A percentile compares a stretch with the other conserved stretches of the same genome.
phyloP scores from a whole-genome alignment of 2,113 vertebrate genomes.

The Agelaius tricolor region DNA sequence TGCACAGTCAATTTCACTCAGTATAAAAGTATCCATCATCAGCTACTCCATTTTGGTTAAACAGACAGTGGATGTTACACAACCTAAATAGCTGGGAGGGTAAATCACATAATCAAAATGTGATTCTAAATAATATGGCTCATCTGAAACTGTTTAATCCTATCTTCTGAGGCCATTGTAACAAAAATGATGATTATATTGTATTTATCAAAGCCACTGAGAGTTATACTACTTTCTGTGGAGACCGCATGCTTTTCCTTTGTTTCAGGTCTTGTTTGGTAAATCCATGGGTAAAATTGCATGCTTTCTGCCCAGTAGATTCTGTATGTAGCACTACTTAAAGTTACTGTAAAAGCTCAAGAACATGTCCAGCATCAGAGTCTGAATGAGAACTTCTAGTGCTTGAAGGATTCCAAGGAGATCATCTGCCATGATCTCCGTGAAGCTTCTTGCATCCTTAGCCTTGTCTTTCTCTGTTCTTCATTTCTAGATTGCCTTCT shows the following conservation, averaged over 20 bases:
- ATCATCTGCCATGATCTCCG: background rate
- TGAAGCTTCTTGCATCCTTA: background rate
- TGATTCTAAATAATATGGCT: background rate
- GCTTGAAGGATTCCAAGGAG: background rate
- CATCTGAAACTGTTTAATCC: background rate
- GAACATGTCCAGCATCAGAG: background rate
- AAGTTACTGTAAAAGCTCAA: background rate
- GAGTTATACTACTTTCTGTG: background rate
- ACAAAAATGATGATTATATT: background rate
- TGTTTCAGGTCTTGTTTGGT: background rate
- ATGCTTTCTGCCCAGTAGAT: background rate
- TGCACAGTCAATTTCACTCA: constrained; percentile 1
- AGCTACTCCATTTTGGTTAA: background rate
- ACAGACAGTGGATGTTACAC: background rate
- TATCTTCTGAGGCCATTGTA: background rate
- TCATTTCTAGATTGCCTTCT: background rate
- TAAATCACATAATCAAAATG: background rate
- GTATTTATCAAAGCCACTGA: background rate
- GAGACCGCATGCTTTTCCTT: background rate
- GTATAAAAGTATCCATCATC: background rate
- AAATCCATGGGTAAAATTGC: background rate
- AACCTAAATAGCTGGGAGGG: background rate
- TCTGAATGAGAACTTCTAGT: background rate
- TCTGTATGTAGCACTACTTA: background rate
- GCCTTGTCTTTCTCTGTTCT: background rate